Base-by-base conservation (phyloP, 2,797 vertebrate genomes). In the Odontamblyopus rebecca region DNA sequence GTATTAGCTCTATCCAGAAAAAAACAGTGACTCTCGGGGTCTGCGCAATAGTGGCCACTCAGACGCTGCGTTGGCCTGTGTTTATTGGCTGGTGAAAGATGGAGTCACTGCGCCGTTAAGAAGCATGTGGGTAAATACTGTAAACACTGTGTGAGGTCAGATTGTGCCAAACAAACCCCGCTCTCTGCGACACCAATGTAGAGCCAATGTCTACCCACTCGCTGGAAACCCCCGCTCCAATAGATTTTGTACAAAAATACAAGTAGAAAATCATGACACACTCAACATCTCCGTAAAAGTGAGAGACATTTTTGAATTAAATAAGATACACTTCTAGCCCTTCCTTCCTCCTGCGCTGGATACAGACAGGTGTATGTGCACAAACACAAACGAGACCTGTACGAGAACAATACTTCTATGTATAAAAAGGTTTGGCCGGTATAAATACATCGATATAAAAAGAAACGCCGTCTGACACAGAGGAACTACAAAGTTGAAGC, bases 161-260 rank as follows among this genome's bases (percentile, higher is more conserved):
- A 95, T 95, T 95, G 93, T 94, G 94, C 95, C 92, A 96, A 96
- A 95, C 95, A 94, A 95, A 93, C 94, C 93, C 91, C 95, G 70
- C 95, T 95, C 94, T 94, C 93, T 92, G 86, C 77, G 91, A 94
- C 94, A 95, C 93, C 95, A 87, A 88, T 85, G 95, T 95, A 96
- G 96, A 97, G 94, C 94, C 94, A 95, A 92, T 96, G 89, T 84
- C 86, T 88, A 82, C 95, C 95, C 93, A 95, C 94, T 95, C 93
- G 94, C 78, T 61, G 70, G 81, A 95, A 95, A 92, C 91, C 94
- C 93, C 76, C 94, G 94, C 93, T 96, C 61, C 95, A 94, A 97
- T 98, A 98, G 94, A 96, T 97, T 98, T 98, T 98, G 95, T 99
- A 99, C 98, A 99, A 99, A 99, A 99, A 99, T 99, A 98, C 97